Conservation (phyloP, 1,140 invertebrate genomes). For the Pseudomyrmex cubaensis region DNA sequence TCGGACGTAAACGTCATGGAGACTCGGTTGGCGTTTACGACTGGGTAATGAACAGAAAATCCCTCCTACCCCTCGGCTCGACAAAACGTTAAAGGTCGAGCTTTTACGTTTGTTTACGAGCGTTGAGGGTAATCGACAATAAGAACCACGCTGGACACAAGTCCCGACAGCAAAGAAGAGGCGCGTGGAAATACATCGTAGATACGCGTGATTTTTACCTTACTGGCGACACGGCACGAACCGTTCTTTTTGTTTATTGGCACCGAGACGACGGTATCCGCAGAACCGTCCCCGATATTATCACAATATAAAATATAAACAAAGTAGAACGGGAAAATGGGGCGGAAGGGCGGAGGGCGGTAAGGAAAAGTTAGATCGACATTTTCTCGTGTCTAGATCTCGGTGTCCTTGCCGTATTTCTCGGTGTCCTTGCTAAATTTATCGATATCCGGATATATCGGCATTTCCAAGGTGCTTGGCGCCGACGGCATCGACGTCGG, state of each 20-base stretch:
- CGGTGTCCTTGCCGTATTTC: slow-evolving; percentile 92
- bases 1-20: not conserved
- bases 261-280: slow-evolving; percentile 33
- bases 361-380: not conserved
- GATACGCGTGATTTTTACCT: too few relatives aligned
- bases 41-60: slow-evolving; percentile 1
- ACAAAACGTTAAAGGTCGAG: slow-evolving; percentile 1
- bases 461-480: slow-evolving; percentile 93
- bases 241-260: slow-evolving; percentile 43
- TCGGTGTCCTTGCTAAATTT: slow-evolving; percentile 90
- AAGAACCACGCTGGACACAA: not conserved
- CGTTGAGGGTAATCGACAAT: not conserved
- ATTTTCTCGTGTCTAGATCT: slow-evolving; percentile 87
- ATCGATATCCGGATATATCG: slow-evolving; percentile 92
- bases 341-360: not conserved
- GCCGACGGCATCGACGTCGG: slow-evolving; percentile 92
- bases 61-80: not conserved
- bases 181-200: not conserved
- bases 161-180: not conserved
- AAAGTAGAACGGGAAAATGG: not conserved
- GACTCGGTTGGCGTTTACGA: slow-evolving; percentile 8
- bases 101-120: slow-evolving; percentile 19
- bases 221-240: slow-evolving; percentile 63
- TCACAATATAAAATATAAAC: slow-evolving; percentile 74
- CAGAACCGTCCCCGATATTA: slow-evolving; percentile 71